phyloP scores from a whole-genome alignment of 2,888 invertebrate genomes.

The Pollenia griseotomentosa region DNA sequence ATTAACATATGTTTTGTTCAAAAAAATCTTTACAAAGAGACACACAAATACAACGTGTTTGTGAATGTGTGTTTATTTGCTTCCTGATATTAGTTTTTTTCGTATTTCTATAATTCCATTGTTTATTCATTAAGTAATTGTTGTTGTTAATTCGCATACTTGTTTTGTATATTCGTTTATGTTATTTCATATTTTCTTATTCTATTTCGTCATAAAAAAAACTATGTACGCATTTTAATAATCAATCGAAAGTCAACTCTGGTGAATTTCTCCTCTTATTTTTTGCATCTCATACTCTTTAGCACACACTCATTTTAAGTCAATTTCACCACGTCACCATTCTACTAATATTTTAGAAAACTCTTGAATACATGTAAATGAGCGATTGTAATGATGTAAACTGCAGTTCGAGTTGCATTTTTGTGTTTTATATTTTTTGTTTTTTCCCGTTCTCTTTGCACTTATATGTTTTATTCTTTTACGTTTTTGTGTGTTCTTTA shows the following conservation, averaged over 20 bases:
- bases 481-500: conserved; percentile 30
- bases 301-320: background rate
- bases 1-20: conserved; percentile 55
- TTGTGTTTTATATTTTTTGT: background rate
- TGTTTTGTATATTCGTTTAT: conserved; percentile 13
- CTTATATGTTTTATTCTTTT: conserved; percentile 37
- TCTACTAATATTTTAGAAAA: background rate
- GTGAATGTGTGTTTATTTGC: background rate
- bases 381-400: conserved; percentile 15
- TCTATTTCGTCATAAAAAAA: conserved; percentile 50
- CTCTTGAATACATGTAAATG: background rate
- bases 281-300: conserved; percentile 1
- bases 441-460: conserved; percentile 36
- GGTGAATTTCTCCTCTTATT: conserved; percentile 25
- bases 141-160: conserved; percentile 17
- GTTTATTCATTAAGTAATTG: conserved; percentile 52
- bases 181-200: conserved; percentile 26
- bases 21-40: conserved; percentile 31
- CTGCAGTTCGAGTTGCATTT: conserved; percentile 48
- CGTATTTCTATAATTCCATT: conserved; percentile 32
- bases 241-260: conserved; percentile 25
- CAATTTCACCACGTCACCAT: conserved; percentile 35
- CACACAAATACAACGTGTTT: background rate
- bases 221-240: conserved; percentile 54
- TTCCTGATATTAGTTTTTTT: conserved; percentile 42